phyloP scores from a whole-genome alignment of 1,140 invertebrate species.

The Drosophila subpulchrella region DNA sequence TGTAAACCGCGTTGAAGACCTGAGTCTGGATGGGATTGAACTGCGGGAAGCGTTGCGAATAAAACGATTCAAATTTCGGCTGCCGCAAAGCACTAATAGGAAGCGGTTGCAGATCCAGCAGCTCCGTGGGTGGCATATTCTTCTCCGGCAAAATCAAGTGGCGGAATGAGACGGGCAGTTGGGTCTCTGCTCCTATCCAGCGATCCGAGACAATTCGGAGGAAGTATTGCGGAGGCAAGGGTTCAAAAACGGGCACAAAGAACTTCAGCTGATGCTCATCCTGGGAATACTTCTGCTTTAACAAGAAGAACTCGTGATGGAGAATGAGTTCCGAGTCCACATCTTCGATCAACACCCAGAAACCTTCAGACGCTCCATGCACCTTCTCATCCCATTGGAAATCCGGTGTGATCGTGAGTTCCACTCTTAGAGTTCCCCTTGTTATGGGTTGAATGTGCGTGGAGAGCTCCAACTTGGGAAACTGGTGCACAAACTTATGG shows the following conservation, averaged over 20 bases:
- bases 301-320: conserved; percentile 98
- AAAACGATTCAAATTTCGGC: conserved; percentile 93
- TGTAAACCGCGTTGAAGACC: conserved; percentile 99
- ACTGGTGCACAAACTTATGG: conserved; percentile 99
- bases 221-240: conserved; percentile 99
- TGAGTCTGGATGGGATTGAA: conserved; percentile 99
- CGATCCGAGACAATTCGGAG: conserved; percentile 91
- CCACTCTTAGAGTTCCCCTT: conserved; percentile 95
- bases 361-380: conserved; percentile 97
- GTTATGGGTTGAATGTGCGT: conserved; percentile 99
- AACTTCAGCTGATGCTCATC: conserved; percentile 99
- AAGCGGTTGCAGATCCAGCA: conserved; percentile 98
- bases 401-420: conserved; percentile 99
- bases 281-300: conserved; percentile 96
- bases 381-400: conserved; percentile 99
- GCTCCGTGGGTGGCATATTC: conserved; percentile 98
- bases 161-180: conserved; percentile 98
- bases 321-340: conserved; percentile 98
- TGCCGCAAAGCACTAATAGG: conserved; percentile 95
- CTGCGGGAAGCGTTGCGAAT: conserved; percentile 94
- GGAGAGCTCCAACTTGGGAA: conserved; percentile 96
- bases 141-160: conserved; percentile 99
- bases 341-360: conserved; percentile 99
- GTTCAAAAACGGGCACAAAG: conserved; percentile 99
- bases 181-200: conserved; percentile 97